phyloP scores from a whole-genome alignment of 2,888 invertebrate species.

The Mantis religiosa region DNA sequence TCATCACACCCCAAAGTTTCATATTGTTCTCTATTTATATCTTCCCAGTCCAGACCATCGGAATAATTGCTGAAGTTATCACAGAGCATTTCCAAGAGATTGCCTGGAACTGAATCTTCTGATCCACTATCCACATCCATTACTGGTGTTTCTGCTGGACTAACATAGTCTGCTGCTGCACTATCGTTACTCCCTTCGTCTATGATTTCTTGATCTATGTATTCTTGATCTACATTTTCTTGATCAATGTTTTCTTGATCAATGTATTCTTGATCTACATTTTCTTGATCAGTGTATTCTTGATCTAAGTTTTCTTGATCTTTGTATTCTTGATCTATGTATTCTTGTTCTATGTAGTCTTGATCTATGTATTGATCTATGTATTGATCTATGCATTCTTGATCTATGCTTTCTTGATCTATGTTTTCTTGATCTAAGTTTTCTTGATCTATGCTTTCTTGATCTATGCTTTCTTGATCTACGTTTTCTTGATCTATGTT shows the following conservation, averaged over 20 bases:
- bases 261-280: background rate
- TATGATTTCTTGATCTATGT: background rate
- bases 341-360: no score
- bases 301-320: no score
- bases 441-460: background rate
- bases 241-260: no score
- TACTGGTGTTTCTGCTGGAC: background rate
- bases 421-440: background rate
- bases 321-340: no score
- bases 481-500: background rate
- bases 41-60: background rate
- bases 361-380: no score
- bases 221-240: no score
- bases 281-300: no score
- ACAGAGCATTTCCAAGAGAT: background rate
- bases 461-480: background rate
- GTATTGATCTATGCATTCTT: no score
- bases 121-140: background rate
- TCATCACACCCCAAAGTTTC: conserved; percentile 10
- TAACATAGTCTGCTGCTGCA: background rate
- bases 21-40: conserved; percentile 2
- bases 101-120: background rate
- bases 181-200: background rate
- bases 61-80: background rate
- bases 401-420: background rate